A percentile compares a stretch with the other conserved stretches of the same genome.
phyloP scores from a whole-genome alignment of 2,888 invertebrate species.

The Stenoptilia bipunctidactyla region DNA sequence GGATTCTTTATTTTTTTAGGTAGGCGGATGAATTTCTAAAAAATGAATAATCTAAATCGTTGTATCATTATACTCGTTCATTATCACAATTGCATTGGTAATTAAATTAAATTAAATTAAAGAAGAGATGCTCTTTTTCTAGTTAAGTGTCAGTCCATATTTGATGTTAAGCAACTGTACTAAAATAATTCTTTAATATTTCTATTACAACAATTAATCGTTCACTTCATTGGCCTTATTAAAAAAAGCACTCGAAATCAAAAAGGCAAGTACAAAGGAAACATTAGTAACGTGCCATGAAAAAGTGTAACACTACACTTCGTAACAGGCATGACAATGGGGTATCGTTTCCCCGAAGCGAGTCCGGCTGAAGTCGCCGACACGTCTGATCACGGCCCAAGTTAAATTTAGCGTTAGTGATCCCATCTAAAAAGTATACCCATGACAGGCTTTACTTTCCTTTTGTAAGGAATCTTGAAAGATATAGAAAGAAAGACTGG shows the following conservation, averaged over 20 bases:
- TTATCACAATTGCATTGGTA: too few species aligned
- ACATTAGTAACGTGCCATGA: constrained; percentile 49
- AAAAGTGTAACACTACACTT: constrained; percentile 58
- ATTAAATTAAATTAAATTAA: too few species aligned
- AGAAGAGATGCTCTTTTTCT: too few species aligned
- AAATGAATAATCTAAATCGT: too few species aligned
- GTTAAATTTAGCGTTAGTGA: constrained; percentile 69
- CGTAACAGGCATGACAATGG: constrained; percentile 62
- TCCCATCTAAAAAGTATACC: constrained; percentile 43
- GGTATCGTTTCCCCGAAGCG: constrained; percentile 55
- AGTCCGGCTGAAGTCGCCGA: constrained; percentile 36
- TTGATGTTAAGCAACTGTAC: too few species aligned
- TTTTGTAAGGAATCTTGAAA: constrained; percentile 30
- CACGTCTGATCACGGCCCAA: constrained; percentile 31
- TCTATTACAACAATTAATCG: too few species aligned
- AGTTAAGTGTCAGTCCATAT: too few species aligned
- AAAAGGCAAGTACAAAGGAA: constrained; percentile 34
- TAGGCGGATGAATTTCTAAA: too few species aligned
- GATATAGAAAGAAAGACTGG: constrained; percentile 29
- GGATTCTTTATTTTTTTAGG: too few species aligned
- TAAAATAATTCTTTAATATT: too few species aligned
- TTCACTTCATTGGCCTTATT: not conserved
- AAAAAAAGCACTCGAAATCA: constrained; percentile 20
- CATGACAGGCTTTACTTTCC: constrained; percentile 17
- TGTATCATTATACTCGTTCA: too few species aligned